Evolutionary conservation across 1,140 invertebrate genomes (phyloP).

Genomic region (Nylanderia fulva): DNA sequence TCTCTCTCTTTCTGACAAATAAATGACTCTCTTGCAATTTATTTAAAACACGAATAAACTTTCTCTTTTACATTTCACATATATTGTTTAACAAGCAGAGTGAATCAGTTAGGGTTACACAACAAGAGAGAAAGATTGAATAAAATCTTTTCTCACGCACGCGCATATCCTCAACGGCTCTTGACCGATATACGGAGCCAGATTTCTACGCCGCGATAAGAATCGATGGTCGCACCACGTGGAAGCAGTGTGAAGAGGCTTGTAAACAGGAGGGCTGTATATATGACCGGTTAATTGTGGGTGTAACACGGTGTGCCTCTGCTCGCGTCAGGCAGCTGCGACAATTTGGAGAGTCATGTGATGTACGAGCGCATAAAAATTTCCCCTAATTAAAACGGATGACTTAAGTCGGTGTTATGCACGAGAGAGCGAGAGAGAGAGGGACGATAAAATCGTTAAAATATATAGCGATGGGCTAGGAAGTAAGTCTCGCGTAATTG

Average conservation of each 20-base stretch:
- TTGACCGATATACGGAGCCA: slow-evolving; percentile 64
- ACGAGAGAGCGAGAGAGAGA: background rate
- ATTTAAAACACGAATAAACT: slow-evolving; percentile 1
- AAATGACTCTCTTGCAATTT: slow-evolving; percentile 18
- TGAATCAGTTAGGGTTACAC: background rate
- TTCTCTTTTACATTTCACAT: slow-evolving; percentile 12
- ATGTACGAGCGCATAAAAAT: slow-evolving; percentile 31
- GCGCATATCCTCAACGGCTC: slow-evolving; percentile 36
- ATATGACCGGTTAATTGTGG: slow-evolving; percentile 56
- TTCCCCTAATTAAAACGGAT: slow-evolving; percentile 33
- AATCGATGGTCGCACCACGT: slow-evolving; percentile 26
- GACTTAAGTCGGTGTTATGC: background rate
- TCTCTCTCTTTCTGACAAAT: background rate
- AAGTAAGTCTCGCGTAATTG: background rate
- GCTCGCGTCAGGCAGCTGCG: slow-evolving; percentile 14
- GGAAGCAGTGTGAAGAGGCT: slow-evolving; percentile 51
- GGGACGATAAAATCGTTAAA: background rate
- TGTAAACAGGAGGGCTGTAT: slow-evolving; percentile 60
- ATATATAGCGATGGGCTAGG: background rate
- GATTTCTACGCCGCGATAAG: slow-evolving; percentile 59
- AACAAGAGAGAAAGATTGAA: background rate
- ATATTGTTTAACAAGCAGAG: slow-evolving; percentile 15
- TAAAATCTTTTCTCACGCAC: slow-evolving; percentile 38
- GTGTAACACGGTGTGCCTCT: slow-evolving; percentile 3
- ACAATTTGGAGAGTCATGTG: slow-evolving; percentile 42